Conservation (phyloP, 2,797 vertebrate genomes). For the Propithecus perrieri region DNA sequence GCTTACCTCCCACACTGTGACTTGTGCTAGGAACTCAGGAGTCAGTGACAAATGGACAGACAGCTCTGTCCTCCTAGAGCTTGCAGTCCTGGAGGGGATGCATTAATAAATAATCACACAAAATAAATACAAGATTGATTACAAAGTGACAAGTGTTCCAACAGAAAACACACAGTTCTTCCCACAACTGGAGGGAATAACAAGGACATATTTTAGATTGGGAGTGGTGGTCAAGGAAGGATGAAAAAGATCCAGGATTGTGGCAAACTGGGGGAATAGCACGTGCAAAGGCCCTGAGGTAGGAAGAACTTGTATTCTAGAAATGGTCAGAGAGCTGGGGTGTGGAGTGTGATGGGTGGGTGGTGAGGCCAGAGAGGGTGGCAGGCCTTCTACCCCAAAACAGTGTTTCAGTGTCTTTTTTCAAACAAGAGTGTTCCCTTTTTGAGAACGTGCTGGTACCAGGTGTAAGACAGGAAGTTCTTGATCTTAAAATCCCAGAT, state of each 20-base stretch:
- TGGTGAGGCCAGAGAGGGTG: not conserved
- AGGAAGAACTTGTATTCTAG: not conserved
- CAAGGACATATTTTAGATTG: not conserved
- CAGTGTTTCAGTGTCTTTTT: not conserved
- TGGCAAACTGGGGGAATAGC: not conserved
- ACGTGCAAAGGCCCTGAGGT: not conserved
- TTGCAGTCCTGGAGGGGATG: not conserved
- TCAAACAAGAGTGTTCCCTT: not conserved
- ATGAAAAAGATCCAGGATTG: not conserved
- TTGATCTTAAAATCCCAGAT: not conserved
- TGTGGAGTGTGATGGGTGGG: not conserved
- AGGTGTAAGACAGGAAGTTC: not conserved
- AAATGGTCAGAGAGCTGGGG: not conserved
- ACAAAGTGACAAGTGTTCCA: not conserved
- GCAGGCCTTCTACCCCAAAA: not conserved
- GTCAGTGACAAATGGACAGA: not conserved
- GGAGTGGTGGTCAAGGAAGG: not conserved
- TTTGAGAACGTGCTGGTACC: not conserved
- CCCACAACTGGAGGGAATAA: not conserved
- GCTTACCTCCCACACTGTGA: not conserved
- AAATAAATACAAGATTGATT: not conserved
- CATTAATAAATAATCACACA: not conserved
- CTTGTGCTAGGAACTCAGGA: not conserved
- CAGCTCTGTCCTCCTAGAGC: not conserved
- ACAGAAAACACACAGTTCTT: not conserved